Evolutionary conservation across 1,140 invertebrate genomes (phyloP), one percentile per base, ranked within the genome.

Genomic region (Pseudomyrmex sp.): DNA sequence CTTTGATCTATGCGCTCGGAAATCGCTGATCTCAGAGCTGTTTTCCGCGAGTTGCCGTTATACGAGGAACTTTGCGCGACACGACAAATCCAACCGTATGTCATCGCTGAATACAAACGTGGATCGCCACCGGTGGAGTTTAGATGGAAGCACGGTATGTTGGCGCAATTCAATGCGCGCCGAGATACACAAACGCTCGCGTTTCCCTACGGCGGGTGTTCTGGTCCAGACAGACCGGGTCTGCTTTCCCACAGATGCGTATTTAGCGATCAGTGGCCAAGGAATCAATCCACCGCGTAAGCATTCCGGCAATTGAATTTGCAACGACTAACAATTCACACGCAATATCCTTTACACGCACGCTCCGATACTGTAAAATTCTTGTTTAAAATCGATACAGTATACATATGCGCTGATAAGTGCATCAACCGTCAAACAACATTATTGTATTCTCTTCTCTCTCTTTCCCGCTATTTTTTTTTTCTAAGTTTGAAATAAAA

Each of bases 161-260:
- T 61, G 66, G 20, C 13, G 66, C 54, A 52, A 82, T 82, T 84
- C 86, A 84, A 86, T 84, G 73, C 56, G 50, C 84, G 46, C 59
- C n/a, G 68, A 82, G 56, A 69, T 82, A 86, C 75, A 89, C 87
- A 82, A 61, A 62, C 77, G 76, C 5, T 35, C 75, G 76, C 65
- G 46, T 79, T 88, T 83, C 88, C 85, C 85, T 86, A 83, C 61
- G 77, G 85, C 61, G 74, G 85, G 76, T 82, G 73, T 89, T 88
- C 86, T 84, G 83, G 85, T 86, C 86, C 85, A 90, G 90, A 90
- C 88, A 83, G 87, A 87, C 83, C 88, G 79, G 82, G 77, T 88
- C 76, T 89, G 83, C 87, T 85, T 88, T 85, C 85, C 85, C 77
- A 82, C 86, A 88, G 87, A 87, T 86, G 83, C 86, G 87, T 87